phyloP scores from a whole-genome alignment of 2,113 vertebrate genomes.

The Peucedramus taeniatus region DNA sequence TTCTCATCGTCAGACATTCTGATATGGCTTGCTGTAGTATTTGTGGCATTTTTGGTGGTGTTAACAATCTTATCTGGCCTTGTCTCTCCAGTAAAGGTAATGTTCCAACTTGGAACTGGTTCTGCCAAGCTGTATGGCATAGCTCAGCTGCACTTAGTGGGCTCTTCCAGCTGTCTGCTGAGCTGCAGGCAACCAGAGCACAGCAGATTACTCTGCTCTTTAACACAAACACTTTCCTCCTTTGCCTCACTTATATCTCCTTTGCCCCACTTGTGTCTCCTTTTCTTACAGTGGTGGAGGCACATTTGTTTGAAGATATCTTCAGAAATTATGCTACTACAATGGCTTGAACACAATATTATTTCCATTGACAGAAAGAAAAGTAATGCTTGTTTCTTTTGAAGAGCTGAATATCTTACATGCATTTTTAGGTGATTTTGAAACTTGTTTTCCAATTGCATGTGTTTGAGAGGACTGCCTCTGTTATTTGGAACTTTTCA shows the following conservation, averaged over 20 bases:
- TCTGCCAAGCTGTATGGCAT: not conserved
- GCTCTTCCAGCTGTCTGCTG: not conserved
- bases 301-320: not conserved
- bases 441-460: not conserved
- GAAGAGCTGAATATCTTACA: not conserved
- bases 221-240: not conserved
- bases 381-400: fast-evolving
- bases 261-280: not conserved
- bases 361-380: not conserved
- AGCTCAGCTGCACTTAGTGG: not conserved
- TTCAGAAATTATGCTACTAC: not conserved
- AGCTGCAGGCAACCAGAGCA: not conserved
- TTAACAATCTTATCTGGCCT: not conserved
- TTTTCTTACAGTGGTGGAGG: not conserved
- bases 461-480: not conserved
- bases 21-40: not conserved
- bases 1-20: not conserved
- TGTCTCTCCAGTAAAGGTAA: not conserved
- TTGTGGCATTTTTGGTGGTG: not conserved
- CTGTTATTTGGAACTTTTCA: not conserved
- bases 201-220: not conserved
- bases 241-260: not conserved
- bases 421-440: not conserved
- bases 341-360: not conserved
- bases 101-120: not conserved